phyloP scores from a whole-genome alignment of 2,797 vertebrate species.

The Rhinoraja longicauda region DNA sequence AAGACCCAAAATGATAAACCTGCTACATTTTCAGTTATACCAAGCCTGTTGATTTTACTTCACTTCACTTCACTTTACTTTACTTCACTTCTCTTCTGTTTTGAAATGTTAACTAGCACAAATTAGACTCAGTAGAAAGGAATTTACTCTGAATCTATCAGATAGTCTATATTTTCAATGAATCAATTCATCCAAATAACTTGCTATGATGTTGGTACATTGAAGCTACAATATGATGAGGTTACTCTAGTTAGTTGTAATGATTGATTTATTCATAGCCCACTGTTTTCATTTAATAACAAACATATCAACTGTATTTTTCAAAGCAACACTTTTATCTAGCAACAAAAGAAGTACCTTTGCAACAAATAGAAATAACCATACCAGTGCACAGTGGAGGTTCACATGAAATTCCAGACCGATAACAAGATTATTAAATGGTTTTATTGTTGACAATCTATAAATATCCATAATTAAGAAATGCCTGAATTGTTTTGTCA shows the following conservation, averaged over 20 bases:
- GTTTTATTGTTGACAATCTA: not conserved
- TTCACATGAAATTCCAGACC: not conserved
- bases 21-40: not conserved
- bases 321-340: not conserved
- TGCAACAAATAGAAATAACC: not conserved
- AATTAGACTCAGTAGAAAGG: not conserved
- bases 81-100: not conserved
- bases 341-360: not conserved
- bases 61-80: no score
- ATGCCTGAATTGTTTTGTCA: not conserved
- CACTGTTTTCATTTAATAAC: not conserved
- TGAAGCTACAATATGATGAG: not conserved
- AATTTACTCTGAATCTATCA: not conserved
- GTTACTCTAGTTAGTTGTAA: not conserved
- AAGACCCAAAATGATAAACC: not conserved
- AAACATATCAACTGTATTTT: not conserved
- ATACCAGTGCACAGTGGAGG: no score
- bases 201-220: not conserved
- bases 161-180: not conserved
- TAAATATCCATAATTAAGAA: not conserved
- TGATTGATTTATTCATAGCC: not conserved
- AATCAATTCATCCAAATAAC: constrained; percentile 15
- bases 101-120: not conserved
- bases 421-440: not conserved
- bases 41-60: not conserved